Evolutionary conservation across 2,113 vertebrate genomes (phyloP).

Genomic region (Oryzias woworae): DNA sequence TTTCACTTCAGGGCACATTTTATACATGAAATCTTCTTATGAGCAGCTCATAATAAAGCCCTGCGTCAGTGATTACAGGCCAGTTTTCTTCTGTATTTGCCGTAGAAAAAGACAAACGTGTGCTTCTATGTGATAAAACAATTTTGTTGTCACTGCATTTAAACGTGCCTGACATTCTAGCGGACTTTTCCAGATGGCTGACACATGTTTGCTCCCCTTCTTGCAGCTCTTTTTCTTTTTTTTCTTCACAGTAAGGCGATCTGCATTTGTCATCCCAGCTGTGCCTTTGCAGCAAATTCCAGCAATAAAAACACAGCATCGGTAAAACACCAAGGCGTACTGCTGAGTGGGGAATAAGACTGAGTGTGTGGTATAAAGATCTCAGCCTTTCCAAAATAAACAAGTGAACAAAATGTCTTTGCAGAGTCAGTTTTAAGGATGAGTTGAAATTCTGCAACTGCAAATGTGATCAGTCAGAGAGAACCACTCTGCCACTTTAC

Average conservation of each 20-base stretch:
- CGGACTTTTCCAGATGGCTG: slow-evolving; percentile 70
- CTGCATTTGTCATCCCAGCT: slow-evolving; percentile 58
- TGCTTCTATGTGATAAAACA: slow-evolving; percentile 57
- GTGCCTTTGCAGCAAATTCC: slow-evolving; percentile 63
- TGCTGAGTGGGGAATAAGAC: slow-evolving; percentile 16
- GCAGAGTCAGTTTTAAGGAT: too few relatives aligned
- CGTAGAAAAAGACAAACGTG: slow-evolving; percentile 22
- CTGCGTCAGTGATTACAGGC: too few relatives aligned
- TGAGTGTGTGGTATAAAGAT: too few relatives aligned
- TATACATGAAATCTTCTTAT: too few relatives aligned
- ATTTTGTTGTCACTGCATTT: slow-evolving; percentile 58
- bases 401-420: too few relatives aligned
- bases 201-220: slow-evolving; percentile 72
- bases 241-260: slow-evolving; percentile 71
- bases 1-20: too few relatives aligned
- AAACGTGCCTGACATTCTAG: slow-evolving; percentile 57
- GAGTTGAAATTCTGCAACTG: too few relatives aligned
- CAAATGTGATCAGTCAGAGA: too few relatives aligned
- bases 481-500: too few relatives aligned
- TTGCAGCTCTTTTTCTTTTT: slow-evolving; percentile 63
- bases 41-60: too few relatives aligned
- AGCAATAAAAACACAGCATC: slow-evolving; percentile 44
- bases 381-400: too few relatives aligned
- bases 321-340: slow-evolving; percentile 25
- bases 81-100: slow-evolving; percentile 1